phyloP scores from a whole-genome alignment of 2,113 vertebrate species.

The Loxodonta africana region DNA sequence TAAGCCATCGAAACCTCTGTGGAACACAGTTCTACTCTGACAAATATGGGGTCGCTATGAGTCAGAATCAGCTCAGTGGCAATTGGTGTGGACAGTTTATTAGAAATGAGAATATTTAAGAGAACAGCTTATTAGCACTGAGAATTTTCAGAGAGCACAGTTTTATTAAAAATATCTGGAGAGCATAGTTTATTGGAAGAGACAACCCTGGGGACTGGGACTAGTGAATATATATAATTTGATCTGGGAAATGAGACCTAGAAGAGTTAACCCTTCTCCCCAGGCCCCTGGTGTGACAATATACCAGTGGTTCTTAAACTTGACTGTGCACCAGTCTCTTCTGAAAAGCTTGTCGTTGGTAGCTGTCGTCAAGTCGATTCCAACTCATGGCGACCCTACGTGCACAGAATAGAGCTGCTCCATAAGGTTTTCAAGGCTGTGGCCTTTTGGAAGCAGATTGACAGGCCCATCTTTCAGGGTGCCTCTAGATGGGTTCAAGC shows the following conservation, averaged over 20 bases:
- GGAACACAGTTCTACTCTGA: not conserved
- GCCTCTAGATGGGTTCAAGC: not conserved
- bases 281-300: not conserved
- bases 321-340: not conserved
- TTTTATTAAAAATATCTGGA: not conserved
- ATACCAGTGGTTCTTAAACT: not conserved
- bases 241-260: not conserved
- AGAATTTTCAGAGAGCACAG: not conserved
- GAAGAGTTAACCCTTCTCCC: not conserved
- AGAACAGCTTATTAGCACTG: not conserved
- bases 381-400: not conserved
- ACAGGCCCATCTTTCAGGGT: not conserved
- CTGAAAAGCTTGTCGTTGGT: not conserved
- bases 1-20: not conserved
- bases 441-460: not conserved
- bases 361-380: not conserved
- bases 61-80: not conserved
- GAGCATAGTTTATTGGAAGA: not conserved
- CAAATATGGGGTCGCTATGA: not conserved
- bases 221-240: not conserved
- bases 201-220: not conserved
- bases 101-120: not conserved
- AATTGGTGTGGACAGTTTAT: not conserved
- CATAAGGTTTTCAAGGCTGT: not conserved
- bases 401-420: not conserved